Evolutionary conservation across 2,113 vertebrate species (phyloP).

Genomic region (Dipodomys merriami): DNA sequence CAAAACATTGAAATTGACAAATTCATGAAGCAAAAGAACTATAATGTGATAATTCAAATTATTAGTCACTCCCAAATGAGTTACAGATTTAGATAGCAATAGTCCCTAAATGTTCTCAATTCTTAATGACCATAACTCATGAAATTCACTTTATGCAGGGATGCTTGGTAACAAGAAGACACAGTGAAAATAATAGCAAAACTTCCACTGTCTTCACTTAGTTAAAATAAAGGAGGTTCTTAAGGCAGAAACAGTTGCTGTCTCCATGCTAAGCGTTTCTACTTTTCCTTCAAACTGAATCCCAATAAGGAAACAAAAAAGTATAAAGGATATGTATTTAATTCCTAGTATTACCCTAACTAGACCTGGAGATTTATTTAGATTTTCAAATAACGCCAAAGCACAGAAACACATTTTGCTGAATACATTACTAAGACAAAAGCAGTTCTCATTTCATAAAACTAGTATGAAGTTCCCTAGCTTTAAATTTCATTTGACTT

Average conservation of each 20-base stretch:
- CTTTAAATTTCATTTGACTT: neutral
- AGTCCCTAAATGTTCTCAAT: neutral
- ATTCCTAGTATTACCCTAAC: slow-evolving; percentile 22
- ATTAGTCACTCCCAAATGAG: slow-evolving; percentile 4
- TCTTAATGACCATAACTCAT: neutral
- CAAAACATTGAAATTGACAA: slow-evolving; percentile 1
- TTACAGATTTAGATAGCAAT: slow-evolving; percentile 18
- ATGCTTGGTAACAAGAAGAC: neutral
- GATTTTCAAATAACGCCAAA: slow-evolving; percentile 48
- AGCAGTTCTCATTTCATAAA: slow-evolving; percentile 33
- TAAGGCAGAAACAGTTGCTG: slow-evolving; percentile 10
- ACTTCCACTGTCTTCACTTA: neutral
- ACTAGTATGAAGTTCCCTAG: slow-evolving; percentile 11
- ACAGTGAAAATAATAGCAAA: slow-evolving; percentile 6
- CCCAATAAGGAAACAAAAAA: slow-evolving; percentile 35
- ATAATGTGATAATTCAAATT: neutral
- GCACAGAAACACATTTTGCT: slow-evolving; percentile 41
- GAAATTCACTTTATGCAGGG: neutral
- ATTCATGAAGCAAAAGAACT: slow-evolving; percentile 21
- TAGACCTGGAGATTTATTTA: slow-evolving; percentile 34
- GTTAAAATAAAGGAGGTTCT: slow-evolving; percentile 31
- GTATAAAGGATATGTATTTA: neutral
- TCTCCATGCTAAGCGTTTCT: neutral
- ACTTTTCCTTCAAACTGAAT: slow-evolving; percentile 30
- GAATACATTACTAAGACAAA: neutral